A percentile compares a stretch with the other conserved stretches of the same genome.
These are phyloP conservation scores for Xiphydria camelus DNA, from an alignment of 2,888 invertebrate species.

Conservation along the genomic window DNA sequence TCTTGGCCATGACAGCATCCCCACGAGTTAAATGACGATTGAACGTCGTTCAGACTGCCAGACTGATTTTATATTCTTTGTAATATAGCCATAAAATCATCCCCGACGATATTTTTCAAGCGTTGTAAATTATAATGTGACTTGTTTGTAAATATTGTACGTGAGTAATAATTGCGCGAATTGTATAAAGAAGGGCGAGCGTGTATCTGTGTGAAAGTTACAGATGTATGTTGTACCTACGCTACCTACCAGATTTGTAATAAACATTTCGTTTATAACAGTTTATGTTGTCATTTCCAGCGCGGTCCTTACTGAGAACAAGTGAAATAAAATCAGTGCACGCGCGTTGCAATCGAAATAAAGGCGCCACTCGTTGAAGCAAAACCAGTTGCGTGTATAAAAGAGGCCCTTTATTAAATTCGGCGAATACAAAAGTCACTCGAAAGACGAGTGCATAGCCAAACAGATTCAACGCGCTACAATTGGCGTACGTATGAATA, in stretches of 20 bases:
- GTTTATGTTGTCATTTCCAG: constrained; percentile 21
- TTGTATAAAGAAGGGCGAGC: constrained; percentile 36
- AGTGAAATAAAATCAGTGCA: no score
- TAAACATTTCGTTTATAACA: constrained; percentile 39
- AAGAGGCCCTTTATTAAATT: no score
- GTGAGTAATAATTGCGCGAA: constrained; percentile 20
- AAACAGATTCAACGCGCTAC: no score
- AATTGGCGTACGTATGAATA: no score
- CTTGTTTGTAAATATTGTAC: constrained; percentile 46
- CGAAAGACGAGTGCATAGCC: no score
- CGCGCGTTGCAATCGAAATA: no score
- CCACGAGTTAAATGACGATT: constrained; percentile 16
- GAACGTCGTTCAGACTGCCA: constrained; percentile 34
- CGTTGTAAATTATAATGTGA: constrained; percentile 46
- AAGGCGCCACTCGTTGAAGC: no score
- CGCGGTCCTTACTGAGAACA: no score
- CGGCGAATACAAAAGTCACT: no score
- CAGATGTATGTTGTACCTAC: constrained; percentile 31
- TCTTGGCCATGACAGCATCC: constrained; percentile 31
- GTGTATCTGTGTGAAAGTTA: constrained; percentile 27
- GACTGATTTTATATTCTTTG: constrained; percentile 47
- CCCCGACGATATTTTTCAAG: constrained; percentile 28
- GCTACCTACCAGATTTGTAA: constrained; percentile 51
- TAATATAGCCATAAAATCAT: constrained; percentile 37
- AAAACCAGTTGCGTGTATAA: no score